These are phyloP conservation scores for Microplitis demolitor DNA, from an alignment of 1,140 invertebrate genomes.

Conservation along the genomic window DNA sequence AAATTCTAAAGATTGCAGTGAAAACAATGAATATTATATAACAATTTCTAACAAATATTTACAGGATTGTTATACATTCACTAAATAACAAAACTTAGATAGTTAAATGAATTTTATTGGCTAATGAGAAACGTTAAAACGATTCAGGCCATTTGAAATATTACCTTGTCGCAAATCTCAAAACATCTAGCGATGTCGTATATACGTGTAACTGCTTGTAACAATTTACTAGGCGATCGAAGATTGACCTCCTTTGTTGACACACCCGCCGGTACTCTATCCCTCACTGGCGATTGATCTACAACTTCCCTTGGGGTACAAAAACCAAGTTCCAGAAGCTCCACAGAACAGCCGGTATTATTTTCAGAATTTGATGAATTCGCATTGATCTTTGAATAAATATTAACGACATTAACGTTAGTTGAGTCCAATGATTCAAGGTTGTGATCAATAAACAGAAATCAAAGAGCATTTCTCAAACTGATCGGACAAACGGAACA, in stretches of 20 bases:
- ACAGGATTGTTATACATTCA: background rate
- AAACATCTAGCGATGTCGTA: conserved; percentile 20
- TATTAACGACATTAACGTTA: background rate
- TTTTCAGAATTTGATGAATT: background rate
- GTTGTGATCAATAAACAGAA: background rate
- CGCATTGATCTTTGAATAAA: background rate
- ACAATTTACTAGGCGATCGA: conserved; percentile 15
- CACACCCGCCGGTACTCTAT: conserved; percentile 1
- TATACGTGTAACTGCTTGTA: conserved; percentile 21
- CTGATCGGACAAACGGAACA: background rate
- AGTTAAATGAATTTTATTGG: background rate
- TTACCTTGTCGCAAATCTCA: background rate
- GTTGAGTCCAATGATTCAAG: background rate
- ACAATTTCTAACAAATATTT: background rate
- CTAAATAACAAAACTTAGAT: background rate
- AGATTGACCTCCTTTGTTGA: conserved; percentile 27
- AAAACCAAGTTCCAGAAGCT: background rate
- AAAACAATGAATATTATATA: too few relatives aligned
- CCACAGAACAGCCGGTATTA: background rate
- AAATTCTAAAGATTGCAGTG: too few relatives aligned
- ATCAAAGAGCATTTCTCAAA: conserved; percentile 1
- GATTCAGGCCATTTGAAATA: background rate
- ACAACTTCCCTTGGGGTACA: conserved; percentile 4
- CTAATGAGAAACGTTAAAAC: background rate
- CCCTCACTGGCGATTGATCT: conserved; percentile 2